Evolutionary conservation across 1,140 invertebrate genomes (phyloP), one percentile per base, ranked within the genome.

Genomic region (Drosophila parvula): DNA sequence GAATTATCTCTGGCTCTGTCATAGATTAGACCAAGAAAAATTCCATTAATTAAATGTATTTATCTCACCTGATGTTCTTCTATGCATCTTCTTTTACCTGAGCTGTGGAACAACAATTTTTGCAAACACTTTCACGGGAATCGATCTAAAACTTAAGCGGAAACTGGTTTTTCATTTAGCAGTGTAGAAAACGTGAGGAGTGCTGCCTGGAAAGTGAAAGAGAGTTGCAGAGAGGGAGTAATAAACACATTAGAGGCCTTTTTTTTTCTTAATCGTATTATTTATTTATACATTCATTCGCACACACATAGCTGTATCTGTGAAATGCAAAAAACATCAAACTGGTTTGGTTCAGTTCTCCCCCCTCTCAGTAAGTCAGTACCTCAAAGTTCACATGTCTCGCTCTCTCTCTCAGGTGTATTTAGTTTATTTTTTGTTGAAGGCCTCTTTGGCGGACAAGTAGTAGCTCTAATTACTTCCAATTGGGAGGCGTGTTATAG

Each of bases 191-290:
- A 36, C 59, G 28, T 36, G 1, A 51, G 10, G 50, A 22, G 50
- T 53, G 50, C 27, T 36, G 22, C 18, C 38, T 34, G 22, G 57
- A 45, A 53, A 51, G 69, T 59, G 55, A 44, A 41, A 59, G 60
- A 55, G 36, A 78, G 16, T 14, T 30, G n/a, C 32, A 5, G 18
- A n/a, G 34, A 40, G 44, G 43, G 79, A 58, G 71, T 77, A 78
- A 70, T 43, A 51, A 80, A 64, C 82, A 53, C 62, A 73, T 85
- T 85, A 75, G 70, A 40, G 41, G 69, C 76, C 74, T 57, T 85
- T 62, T 62, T 60, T 50, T 28, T 32, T 63, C 51, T 40, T 45
- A 59, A 60, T 48, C 58, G 45, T 62, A 59, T 74, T 51, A 57
- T 51, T 32, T 51, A 57, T 18, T 51, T 18, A 58, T 41, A 34